Evolutionary conservation across 1,140 invertebrate species (phyloP), one percentile per base, ranked within the genome.

Genomic region (Eubasilissa regina): DNA sequence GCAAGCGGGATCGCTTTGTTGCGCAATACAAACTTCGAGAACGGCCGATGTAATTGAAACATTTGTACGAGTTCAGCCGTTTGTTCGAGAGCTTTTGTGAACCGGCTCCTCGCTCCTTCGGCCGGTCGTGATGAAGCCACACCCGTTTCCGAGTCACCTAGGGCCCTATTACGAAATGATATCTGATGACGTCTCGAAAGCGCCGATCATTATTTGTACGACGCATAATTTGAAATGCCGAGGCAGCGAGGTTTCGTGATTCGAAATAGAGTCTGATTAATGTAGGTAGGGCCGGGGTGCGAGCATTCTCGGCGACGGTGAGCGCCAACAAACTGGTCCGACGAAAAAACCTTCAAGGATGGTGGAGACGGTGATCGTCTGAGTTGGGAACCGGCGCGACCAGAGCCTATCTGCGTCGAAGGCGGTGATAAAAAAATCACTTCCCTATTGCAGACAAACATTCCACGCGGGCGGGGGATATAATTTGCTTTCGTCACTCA

Each of bases 51-150:
- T n/a, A n/a, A n/a, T n/a, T n/a, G n/a, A n/a, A 35, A 35, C 25
- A n/a, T 35, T 35, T 35, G 25, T 3, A 35, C 6, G 25, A 35
- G 1, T 35, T 35, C 25, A 35, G 25, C 25, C 6, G 25, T 35
- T 35, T 35, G 25, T 35, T 35, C 6, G 25, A 35, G 25, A 35
- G 25, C 17, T 13, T 13, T 43, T 64, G 60, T 43, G 60, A 64
- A 64, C 19, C 60, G 35, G 35, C 60, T 25, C 48, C 60, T 64
- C 35, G 21, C 8, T 10, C 19, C 60, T 64, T 11, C 0, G 35
- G 60, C 60, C 35, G 13, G 60, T 64, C 60, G 60, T 64, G 60
- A 64, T 64, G 35, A 64, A 64, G 60, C 60, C 60, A 25, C 60
- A 64, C 60, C 60, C 35, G 35, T 35, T 43, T 64, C 60, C 19